Base-by-base conservation (phyloP, 1,140 invertebrate genomes). In the Brachionus plicatilis region DNA sequence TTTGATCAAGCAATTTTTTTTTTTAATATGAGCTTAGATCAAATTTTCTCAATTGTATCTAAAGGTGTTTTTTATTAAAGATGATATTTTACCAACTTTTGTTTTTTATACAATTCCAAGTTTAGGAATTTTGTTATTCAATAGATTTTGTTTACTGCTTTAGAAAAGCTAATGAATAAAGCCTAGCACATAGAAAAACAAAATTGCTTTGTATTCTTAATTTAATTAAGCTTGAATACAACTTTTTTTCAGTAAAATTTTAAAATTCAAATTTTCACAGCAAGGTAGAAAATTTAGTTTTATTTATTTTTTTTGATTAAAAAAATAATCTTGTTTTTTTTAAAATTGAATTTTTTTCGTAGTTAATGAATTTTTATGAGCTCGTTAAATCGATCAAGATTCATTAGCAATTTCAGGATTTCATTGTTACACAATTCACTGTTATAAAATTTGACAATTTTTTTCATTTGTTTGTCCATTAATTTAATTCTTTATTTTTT, bases 311-410 rank as follows among this genome's bases (percentile, higher is more conserved):
- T 41, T 68, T 41, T 60, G 11, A 20, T 60, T 60, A 60, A 60
- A 60, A 60, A 60, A 60, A 60, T 60, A 60, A 60, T 60, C 53
- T 60, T 60, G 53, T 60, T 60, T 60, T 60, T 60, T 17, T 29
- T 9, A n/a, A 68, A 41, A 33, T 68, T 33, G 3, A 68, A 68
- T 37, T 68, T 68, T 68, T 68, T 29, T 33, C 17, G 20, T 33
- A 33, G 33, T n/a, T 68, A 33, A 33, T 41, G 33, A 68, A 68
- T 33, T 72, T 72, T 72, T 72, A 43, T 8, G 68, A 43, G 20
- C 68, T 72, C 37, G n/a, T 43, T 72, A 41, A 72, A 72, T 72
- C 37, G 68, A 68, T 33, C 66, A 60, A 24, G 53, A 60, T 60
- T 60, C 17, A 9, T 60, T 27, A 20, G 20, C 17, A 20, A 60